Evolutionary conservation across 2,797 vertebrate species (phyloP).

Genomic region (Pantherophis vulpinus): DNA sequence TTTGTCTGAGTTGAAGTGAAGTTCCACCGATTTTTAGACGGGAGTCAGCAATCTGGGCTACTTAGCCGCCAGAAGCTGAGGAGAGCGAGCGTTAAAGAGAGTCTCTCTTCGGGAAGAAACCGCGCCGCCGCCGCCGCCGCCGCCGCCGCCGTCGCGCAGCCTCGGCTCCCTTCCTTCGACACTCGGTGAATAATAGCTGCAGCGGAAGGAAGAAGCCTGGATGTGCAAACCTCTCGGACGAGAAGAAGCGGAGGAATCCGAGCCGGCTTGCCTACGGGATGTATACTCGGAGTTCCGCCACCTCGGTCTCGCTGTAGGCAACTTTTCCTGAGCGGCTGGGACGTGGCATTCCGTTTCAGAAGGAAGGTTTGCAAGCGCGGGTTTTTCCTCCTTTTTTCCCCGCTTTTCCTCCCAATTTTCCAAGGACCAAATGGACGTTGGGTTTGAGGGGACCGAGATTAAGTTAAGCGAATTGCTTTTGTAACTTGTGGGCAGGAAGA

Average conservation of each 20-base stretch:
- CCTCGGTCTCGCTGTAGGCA: constrained; percentile 39
- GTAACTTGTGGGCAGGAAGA: constrained; percentile 56
- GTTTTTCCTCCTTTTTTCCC: background rate
- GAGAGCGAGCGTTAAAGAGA: constrained; percentile 1
- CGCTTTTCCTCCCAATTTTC: background rate
- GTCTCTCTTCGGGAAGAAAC: constrained; percentile 3
- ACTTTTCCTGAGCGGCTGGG: constrained; percentile 37
- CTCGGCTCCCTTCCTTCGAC: background rate
- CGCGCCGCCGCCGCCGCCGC: background rate
- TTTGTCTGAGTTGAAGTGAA: constrained; percentile 82
- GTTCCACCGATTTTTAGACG: constrained; percentile 72
- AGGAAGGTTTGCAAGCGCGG: constrained; percentile 15
- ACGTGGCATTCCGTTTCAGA: constrained; percentile 16
- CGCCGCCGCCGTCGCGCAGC: background rate
- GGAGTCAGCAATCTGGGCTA: constrained; percentile 74
- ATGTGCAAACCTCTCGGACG: constrained; percentile 27
- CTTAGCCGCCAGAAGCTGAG: constrained; percentile 68
- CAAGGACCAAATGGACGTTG: constrained; percentile 53
- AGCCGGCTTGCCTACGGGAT: constrained; percentile 30
- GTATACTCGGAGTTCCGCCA: constrained; percentile 50
- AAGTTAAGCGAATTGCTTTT: constrained; percentile 45
- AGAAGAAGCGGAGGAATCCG: background rate
- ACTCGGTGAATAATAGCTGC: background rate
- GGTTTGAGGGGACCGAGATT: constrained; percentile 47
- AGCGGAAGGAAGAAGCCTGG: constrained; percentile 16